Evolutionary conservation across 2,888 invertebrate genomes (phyloP), one percentile per base, ranked within the genome.

Genomic region (Conus canariensis): DNA sequence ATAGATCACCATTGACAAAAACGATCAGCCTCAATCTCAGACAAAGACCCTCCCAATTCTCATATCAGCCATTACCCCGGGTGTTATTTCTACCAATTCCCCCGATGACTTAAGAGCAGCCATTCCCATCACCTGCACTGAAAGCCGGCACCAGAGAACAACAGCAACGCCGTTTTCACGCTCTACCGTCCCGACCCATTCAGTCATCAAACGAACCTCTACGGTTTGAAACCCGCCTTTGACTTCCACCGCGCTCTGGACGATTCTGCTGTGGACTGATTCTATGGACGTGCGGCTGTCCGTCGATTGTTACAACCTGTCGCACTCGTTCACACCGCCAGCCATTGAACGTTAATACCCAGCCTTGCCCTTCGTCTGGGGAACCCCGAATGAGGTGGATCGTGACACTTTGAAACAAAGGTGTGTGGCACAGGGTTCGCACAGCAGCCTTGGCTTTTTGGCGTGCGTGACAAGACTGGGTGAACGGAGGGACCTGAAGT

Each of bases 301-400:
- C 12, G 85, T 19, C n/a, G 85, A 85, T 85, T 45, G 85, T 6
- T 58, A 85, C 59, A 59, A 85, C 85, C 16, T 59, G 85, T 25
- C 59, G 85, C 85, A 85, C 85, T 85, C 85, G 59, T 85, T 85
- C 85, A 59, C 85, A 85, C 85, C n/a, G n/a, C n/a, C 58, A 58
- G 60, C 8, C n/a, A 85, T 85, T 60, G 85, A 59, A 25, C n/a
- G 19, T 83, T 85, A 85, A 85, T 85, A 59, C 83, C 83, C 25
- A 10, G 85, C 59, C 85, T 85, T 85, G 85, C 58, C 58, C 85
- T n/a, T n/a, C 25, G 22, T 59, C 59, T 9, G 19, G 9, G 5
- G 22, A 4, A 8, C 25, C n/a, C n/a, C 10, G 58, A 8, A 9
- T 58, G 19, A 19, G 45, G 56, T 58, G 85, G 60, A 14, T 56